Conservation (phyloP, 2,888 invertebrate genomes). For the Phrixothrix hirtus region DNA sequence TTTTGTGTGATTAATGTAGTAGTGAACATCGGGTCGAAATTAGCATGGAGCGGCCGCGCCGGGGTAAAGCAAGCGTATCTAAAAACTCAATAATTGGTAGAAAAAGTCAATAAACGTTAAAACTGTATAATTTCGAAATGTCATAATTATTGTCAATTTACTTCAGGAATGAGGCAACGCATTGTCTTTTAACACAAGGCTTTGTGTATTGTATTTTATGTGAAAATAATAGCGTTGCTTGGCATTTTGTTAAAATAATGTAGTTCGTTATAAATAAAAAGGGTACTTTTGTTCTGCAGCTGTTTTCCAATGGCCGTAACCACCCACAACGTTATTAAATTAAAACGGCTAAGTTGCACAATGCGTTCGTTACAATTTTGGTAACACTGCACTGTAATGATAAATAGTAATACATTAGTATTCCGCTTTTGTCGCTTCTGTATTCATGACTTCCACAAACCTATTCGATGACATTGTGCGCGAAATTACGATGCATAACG, state of each 20-base stretch:
- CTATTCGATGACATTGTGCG: background rate
- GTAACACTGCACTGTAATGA: background rate
- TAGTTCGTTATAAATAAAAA: background rate
- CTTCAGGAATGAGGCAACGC: too few species aligned
- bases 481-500: conserved; percentile 2
- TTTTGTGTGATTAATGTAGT: too few species aligned
- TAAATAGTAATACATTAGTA: background rate
- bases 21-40: too few species aligned
- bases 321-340: conserved; percentile 33
- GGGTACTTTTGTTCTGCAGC: conserved; percentile 19
- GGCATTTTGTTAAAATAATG: conserved; percentile 6
- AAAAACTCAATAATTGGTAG: too few species aligned
- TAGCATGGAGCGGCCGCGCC: too few species aligned
- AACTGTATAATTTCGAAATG: too few species aligned
- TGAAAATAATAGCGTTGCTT: conserved; percentile 1
- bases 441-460: conserved; percentile 1
- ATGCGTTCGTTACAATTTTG: conserved; percentile 6
- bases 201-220: too few species aligned
- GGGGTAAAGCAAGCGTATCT: too few species aligned
- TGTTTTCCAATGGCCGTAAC: conserved; percentile 18
- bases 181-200: too few species aligned
- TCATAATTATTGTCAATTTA: too few species aligned
- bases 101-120: too few species aligned
- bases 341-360: conserved; percentile 24
- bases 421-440: background rate